A percentile compares a stretch with the other conserved stretches of the same genome.
phyloP scores from a whole-genome alignment of 2,888 invertebrate species.

The Luffia ferchaultella region DNA sequence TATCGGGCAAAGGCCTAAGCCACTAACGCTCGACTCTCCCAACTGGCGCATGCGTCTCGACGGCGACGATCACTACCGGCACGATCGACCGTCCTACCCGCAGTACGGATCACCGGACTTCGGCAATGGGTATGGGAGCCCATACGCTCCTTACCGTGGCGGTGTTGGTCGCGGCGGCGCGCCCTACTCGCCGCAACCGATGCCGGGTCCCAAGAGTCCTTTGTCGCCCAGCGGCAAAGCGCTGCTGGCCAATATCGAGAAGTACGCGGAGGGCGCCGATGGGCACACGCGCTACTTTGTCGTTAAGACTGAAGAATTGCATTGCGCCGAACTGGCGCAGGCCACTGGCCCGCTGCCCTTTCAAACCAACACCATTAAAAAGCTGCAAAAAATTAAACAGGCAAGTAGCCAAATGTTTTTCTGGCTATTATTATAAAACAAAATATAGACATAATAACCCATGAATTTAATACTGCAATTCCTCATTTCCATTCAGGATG shows the following conservation, averaged over 20 bases:
- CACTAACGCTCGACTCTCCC: constrained; percentile 67
- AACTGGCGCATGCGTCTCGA: constrained; percentile 39
- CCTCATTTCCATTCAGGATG: constrained; percentile 30
- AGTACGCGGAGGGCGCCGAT: constrained; percentile 30
- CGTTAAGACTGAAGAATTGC: constrained; percentile 66
- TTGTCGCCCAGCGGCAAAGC: constrained; percentile 45
- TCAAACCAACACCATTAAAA: constrained; percentile 67
- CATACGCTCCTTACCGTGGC: not conserved
- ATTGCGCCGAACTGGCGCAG: constrained; percentile 64
- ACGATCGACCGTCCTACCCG: constrained; percentile 27
- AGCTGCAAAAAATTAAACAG: constrained; percentile 65
- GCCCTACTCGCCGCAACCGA: not conserved
- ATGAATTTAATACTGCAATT: too few species aligned
- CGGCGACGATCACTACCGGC: constrained; percentile 31
- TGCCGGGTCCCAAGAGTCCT: constrained; percentile 38
- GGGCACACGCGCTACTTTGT: constrained; percentile 59
- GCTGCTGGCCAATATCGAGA: constrained; percentile 44
- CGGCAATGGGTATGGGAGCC: not conserved
- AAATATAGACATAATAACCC: too few species aligned
- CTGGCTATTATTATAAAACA: too few species aligned
- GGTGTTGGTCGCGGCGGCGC: constrained; percentile 23
- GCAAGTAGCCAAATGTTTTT: constrained; percentile 42
- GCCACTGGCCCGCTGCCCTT: constrained; percentile 65
- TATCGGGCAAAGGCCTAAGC: constrained; percentile 79
- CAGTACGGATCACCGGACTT: constrained; percentile 5